Base-by-base conservation (phyloP, 2,888 invertebrate species). In the Oscheius sp. region DNA sequence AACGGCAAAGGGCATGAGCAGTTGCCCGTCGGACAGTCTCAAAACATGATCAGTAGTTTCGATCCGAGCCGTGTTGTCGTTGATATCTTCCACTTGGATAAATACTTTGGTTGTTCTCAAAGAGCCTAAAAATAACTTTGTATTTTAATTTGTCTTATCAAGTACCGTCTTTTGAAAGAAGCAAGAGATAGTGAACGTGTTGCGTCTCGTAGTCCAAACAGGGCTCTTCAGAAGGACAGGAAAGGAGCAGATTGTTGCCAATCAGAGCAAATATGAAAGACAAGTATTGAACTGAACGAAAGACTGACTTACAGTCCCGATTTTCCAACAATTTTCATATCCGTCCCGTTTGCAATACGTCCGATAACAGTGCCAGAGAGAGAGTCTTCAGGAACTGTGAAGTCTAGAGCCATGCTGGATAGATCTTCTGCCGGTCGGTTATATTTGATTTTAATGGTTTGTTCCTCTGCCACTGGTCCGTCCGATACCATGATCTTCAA, bases 1-100 rank as follows among this genome's bases (percentile, higher is more conserved):
- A 53, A 83, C 76, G 0, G 77, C 79, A 48, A 85, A 83, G 7
- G 82, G 78, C 35, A 75, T 78, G 32, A 82, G 75, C 7, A 84
- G 75, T n/a, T 79, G 63, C 47, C 80, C 81, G 62, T 84, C 79
- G 2, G 76, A 76, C 11, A 85, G 77, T 37, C 79, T 32, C 1
- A 85, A 33, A 7, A 80, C 75, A 2, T 79, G 65, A 58, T 84
- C 84, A 5, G 83, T 78, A 13, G 81, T 72, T 47, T 78, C 55
- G 21, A 85, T 59, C 13, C 32, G 62, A 3, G 85, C 75, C 11
- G 63, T 55, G 62, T 82, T 78, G 66, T 82, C 82, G 50, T 82
- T 82, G n/a, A 70, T 73, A 59, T 82, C 82, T n/a, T 62, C 70
- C 2, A 84, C 79, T 7, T 62, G 42, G 47, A 84, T 76, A 2